Evolutionary conservation across 2,888 invertebrate genomes (phyloP).

Genomic region (Seira sanloemensis): DNA sequence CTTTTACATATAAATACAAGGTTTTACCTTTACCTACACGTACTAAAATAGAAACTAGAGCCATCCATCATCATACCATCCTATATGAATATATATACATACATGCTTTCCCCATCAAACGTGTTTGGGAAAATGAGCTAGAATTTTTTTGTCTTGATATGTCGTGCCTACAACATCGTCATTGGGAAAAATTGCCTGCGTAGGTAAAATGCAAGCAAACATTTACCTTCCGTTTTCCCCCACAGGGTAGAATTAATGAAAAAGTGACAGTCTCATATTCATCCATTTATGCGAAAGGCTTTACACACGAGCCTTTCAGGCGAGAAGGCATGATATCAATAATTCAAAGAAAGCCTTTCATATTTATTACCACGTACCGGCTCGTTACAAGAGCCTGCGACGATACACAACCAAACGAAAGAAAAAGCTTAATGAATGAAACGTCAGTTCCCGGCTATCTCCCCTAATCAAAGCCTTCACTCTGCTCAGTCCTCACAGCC

Average conservation of each 20-base stretch:
- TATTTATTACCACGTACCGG: neutral
- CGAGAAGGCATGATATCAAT: neutral
- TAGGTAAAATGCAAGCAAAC: neutral
- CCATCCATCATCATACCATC: too few species aligned
- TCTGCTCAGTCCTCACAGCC: too few species aligned
- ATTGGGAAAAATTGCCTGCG: too few species aligned
- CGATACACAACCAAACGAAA: neutral
- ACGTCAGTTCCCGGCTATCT: neutral
- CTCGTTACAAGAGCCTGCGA: neutral
- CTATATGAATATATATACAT: too few species aligned
- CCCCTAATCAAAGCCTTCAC: neutral
- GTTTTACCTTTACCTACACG: neutral
- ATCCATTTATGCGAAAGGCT: neutral
- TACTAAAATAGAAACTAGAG: neutral
- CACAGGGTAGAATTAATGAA: neutral
- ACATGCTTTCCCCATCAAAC: too few species aligned
- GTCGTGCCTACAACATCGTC: too few species aligned
- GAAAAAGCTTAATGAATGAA: neutral
- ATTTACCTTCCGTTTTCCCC: neutral
- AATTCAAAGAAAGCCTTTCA: neutral
- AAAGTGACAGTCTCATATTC: neutral
- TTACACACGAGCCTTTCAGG: neutral
- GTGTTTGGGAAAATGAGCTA: too few species aligned
- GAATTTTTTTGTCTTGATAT: too few species aligned
- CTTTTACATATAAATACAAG: neutral